A percentile compares a stretch with the other conserved stretches of the same genome.
These are phyloP conservation scores for Saturnia pavonia DNA, from an alignment of 2,888 invertebrate species.

Conservation along the genomic window DNA sequence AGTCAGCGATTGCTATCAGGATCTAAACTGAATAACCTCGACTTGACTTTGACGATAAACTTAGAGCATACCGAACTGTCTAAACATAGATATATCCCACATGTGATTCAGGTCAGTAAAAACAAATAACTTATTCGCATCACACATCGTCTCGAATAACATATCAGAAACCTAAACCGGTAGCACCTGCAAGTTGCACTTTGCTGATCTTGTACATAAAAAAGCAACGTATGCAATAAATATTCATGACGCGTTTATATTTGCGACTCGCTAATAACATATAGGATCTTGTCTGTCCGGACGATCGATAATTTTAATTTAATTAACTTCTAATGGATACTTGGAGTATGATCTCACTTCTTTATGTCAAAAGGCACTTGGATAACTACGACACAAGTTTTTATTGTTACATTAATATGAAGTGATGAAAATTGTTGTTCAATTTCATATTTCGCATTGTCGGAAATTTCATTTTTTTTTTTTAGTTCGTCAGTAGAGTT, in stretches of 20 bases:
- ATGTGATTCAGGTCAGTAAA: neutral
- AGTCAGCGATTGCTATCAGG: no score
- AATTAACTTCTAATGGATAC: neutral
- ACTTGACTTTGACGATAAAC: neutral
- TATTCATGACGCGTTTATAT: neutral
- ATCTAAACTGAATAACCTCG: neutral
- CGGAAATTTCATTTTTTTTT: no score
- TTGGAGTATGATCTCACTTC: neutral
- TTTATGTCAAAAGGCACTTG: neutral
- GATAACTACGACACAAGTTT: neutral
- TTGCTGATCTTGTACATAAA: neutral
- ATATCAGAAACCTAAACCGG: neutral
- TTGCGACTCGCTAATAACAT: neutral
- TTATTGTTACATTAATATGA: neutral
- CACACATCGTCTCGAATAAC: neutral
- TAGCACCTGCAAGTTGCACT: neutral
- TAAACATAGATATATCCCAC: neutral
- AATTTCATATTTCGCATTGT: no score
- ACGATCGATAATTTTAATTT: neutral
- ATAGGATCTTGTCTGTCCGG: neutral
- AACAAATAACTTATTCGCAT: neutral
- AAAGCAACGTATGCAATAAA: neutral
- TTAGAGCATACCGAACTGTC: neutral
- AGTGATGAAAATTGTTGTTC: no score
- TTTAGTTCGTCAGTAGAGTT: no score